Evolutionary conservation across 2,797 vertebrate genomes (phyloP), one percentile per base, ranked within the genome.

Genomic region (Amblyraja radiata): DNA sequence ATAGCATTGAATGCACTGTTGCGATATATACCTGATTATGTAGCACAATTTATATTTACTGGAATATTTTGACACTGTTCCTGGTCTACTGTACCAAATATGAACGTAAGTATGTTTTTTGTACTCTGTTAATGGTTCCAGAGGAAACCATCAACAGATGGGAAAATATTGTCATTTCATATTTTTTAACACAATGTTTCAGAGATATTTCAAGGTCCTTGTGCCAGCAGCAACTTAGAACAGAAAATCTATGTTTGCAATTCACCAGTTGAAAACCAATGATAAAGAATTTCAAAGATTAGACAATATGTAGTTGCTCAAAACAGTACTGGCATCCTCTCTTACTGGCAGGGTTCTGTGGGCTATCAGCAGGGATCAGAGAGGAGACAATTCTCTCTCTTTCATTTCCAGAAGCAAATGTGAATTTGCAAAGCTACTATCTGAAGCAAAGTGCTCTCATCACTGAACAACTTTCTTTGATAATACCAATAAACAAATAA

Each of bases 391-490:
- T 96, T 96, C 95, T 96, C 96, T 95, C 94, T 94, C 95, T 94
- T 96, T 97, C 97, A 96, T 96, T 97, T 96, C 95, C 96, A 96
- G 96, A 97, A 97, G 97, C 96, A 97, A 4, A 96, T 96, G 96
- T 96, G 96, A 96, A 95, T 96, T 68, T 95, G 96, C 96, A 97
- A 97, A 97, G 96, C 96, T 97, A 97, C 96, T 28, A 73, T 25
- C 71, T n/a, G 39, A 46, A 97, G 95, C 96, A 96, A 97, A 97
- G 97, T 97, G 96, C 96, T 91, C 7, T 74, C 1, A 73, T 46
- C 8, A 90, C n/a, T 73, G 36, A 32, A 8, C 65, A 71, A 71
- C 73, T 11, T 25, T 71, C 36, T 92, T 23, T 54, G 46, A 76
- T 39, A 58, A 1, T 74, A 25, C 11, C 3, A 25, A 1, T 23